Evolutionary conservation across 2,888 invertebrate species (phyloP).

Genomic region (Lymantria monacha): DNA sequence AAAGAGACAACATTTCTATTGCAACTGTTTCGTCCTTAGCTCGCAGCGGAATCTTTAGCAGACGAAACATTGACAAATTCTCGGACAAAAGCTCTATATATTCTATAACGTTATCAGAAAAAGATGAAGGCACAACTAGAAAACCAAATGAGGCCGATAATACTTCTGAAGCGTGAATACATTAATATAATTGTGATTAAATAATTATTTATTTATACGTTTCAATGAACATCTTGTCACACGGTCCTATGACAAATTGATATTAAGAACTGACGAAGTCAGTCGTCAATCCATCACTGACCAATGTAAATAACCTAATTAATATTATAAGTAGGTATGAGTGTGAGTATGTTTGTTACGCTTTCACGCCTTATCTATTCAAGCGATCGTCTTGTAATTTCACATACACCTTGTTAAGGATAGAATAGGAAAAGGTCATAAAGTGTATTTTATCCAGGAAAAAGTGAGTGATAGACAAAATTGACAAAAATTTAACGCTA

Average conservation of each 20-base stretch:
- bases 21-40: slow-evolving; percentile 68
- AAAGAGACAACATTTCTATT: slow-evolving; percentile 75
- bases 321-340: too few relatives aligned
- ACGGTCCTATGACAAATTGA: slow-evolving; percentile 2
- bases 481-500: too few relatives aligned
- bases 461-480: too few relatives aligned
- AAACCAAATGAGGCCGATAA: slow-evolving; percentile 69
- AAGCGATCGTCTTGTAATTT: too few relatives aligned
- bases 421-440: too few relatives aligned
- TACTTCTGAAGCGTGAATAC: slow-evolving; percentile 72
- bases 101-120: slow-evolving; percentile 75
- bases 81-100: slow-evolving; percentile 75
- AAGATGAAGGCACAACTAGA: slow-evolving; percentile 60
- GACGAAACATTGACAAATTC: slow-evolving; percentile 67
- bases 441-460: too few relatives aligned
- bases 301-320: too few relatives aligned
- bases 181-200: slow-evolving; percentile 18
- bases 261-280: neutral
- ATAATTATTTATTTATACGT: slow-evolving; percentile 23
- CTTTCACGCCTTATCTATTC: too few relatives aligned
- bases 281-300: too few relatives aligned
- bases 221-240: slow-evolving; percentile 37
- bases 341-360: too few relatives aligned
- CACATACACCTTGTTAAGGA: too few relatives aligned
- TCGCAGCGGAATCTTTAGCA: slow-evolving; percentile 65